Base-by-base conservation (phyloP, 2,888 invertebrate genomes). In the Drosophila helvetica region DNA sequence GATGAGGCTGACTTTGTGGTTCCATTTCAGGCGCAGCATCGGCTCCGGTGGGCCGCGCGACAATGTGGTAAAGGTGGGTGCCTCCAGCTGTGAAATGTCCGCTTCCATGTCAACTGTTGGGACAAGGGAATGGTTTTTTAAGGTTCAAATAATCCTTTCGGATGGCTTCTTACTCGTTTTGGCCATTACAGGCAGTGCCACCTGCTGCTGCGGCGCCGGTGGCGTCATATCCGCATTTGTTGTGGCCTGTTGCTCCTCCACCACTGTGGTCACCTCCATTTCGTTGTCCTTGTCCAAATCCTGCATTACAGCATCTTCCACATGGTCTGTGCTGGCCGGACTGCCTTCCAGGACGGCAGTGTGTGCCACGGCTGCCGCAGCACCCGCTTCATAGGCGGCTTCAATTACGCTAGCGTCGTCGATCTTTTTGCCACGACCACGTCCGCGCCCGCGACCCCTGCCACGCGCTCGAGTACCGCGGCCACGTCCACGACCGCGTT, bases 51-150 rank as follows among this genome's bases (percentile, higher is more conserved):
- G 97, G 0, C 97, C 97, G 48, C 97, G 93, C 76, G 96, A 96
- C 59, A 98, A 94, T 0, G 97, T 98, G 12, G 97, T 97, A 90
- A 98, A 98, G 38, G 97, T 97, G 2, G 97, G 97, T 0, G 98
- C 96, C 91, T 98, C 97, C 75, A 98, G 91, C 87, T 97, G 97
- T 0, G 97, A 97, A 90, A 98, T 98, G 90, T 98, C 97, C n/a
- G 97, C 96, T 89, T 97, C 97, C 88, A 97, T 94, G 92, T 97
- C 97, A 93, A 97, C 96, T 94, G 74, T 0, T 74, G 15, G 38
- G 38, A 6, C 2, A 38, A 38, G 5, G 38, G 7, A 38, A 38
- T 38, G 38, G 6, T 38, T 8, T 18, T 12, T 1, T 1, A 8
- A 19, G n/a, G 25, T 15, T 3, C 19, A 1, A 2, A 15, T n/a